Base-by-base conservation (phyloP, 2,888 invertebrate species). In the Agonopterix heracliana region DNA sequence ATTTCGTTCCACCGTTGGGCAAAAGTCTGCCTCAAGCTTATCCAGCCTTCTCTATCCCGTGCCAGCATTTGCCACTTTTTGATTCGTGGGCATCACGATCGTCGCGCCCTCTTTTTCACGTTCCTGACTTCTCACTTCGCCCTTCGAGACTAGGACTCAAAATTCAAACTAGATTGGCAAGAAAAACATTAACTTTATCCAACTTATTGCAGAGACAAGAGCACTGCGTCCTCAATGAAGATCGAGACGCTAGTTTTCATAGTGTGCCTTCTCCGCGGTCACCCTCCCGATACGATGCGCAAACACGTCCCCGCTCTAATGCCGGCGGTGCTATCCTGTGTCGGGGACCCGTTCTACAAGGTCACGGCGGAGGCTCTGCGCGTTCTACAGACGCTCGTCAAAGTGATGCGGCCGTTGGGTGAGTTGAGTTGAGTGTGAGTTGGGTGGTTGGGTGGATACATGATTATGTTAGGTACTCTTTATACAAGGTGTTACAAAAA, bases 281-380 rank as follows among this genome's bases (percentile, higher is more conserved):
- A 98, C 66, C 91, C 90, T 40, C 93, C 94, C 0, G 91, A 90
- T 61, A 93, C 93, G 1, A 96, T 98, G 81, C 94, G 96, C 63
- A 91, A 92, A 3, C 95, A 96, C 77, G 94, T 96, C 75, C 89
- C 91, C 2, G 91, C 93, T 26, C 81, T 98, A 41, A 91, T 96
- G 54, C 96, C 96, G 9, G 94, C 97, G 3, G 94, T 99, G 45
- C 93, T 98, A 45, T 90, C 93, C 52, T 95, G 97, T 38, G 98
- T 99, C 17, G 94, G 94, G 47, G 99, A 99, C 90, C 94, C 94
- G 43, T 99, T 99, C 89, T 99, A 99, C 89, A 99, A 99, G 89
- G 98, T 99, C 63, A 97, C 98, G 1, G 98, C 98, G 0, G 99
- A 99, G 79, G 98, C 98, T 1, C 88, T 99, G 48, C 87, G 96